Evolutionary conservation across 2,797 vertebrate genomes (phyloP).

Genomic region (Hylomyscus alleni): DNA sequence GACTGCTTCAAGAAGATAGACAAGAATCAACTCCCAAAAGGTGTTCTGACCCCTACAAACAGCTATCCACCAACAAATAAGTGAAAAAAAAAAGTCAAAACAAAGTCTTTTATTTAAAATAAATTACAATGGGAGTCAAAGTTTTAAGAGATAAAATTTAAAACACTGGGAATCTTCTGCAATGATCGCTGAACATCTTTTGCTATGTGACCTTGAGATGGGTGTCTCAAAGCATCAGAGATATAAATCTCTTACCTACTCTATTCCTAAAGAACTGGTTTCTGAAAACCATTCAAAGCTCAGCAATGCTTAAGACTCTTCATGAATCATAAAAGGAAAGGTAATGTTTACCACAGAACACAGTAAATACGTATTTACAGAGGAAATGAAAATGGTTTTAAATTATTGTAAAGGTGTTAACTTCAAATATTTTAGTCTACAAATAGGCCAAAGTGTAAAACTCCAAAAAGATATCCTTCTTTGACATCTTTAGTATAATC

Average conservation of each 20-base stretch:
- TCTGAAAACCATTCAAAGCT: not conserved
- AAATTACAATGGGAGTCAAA: not conserved
- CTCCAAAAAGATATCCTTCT: not conserved
- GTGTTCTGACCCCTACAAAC: not conserved
- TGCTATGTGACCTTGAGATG: not conserved
- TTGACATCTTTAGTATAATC: not conserved
- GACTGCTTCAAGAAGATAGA: not conserved
- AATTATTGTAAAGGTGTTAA: not conserved
- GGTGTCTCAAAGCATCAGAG: not conserved
- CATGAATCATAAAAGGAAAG: not conserved
- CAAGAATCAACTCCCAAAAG: not conserved
- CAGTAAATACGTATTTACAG: constrained; percentile 10
- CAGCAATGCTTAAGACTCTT: not conserved
- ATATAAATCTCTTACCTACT: not conserved
- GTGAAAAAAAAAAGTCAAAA: not conserved
- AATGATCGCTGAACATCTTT: not conserved
- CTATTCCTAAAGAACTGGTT: not conserved
- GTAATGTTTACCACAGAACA: not conserved
- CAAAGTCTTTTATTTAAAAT: not conserved
- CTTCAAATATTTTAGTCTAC: constrained; percentile 26
- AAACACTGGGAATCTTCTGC: not conserved
- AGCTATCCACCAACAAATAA: not conserved
- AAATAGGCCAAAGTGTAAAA: not conserved
- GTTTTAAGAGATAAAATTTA: constrained; percentile 25
- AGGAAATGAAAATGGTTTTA: constrained; percentile 38